Evolutionary conservation across 2,888 invertebrate species (phyloP), one percentile per base, ranked within the genome.

Genomic region (Hirudinaria manillensis): DNA sequence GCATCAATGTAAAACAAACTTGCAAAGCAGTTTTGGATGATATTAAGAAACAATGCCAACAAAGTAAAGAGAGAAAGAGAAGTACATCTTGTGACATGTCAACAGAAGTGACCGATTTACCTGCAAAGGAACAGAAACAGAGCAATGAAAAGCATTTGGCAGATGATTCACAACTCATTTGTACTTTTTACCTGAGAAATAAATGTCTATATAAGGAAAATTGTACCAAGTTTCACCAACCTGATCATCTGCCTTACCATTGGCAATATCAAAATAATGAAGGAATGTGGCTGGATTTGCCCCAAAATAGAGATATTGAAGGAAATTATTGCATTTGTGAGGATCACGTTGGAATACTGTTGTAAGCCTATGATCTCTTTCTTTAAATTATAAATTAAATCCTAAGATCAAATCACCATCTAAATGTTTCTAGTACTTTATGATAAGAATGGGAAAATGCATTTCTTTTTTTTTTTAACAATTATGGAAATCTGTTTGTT

Each of bases 181-280:
- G 75, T 45, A 71, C 61, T 71, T 75, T 71, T 38, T 65, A 56
- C 61, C 71, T 75, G 27, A 51, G 75, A 38, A 61, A n/a, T 21
- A 56, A 45, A 55, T 75, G 75, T 56, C 56, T 32, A 19, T 75
- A 56, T 13, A 65, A 51, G 7, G 29, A 51, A 38, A 70, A 29
- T 38, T 75, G 75, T 75, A 29, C 56, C 3, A 70, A 65, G 32
- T 45, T 34, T 24, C 75, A 75, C 38, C 74, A 61, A 19, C 13
- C n/a, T 13, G 55, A 45, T 36, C 7, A 24, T 24, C 51, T 75
- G 34, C 72, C 75, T n/a, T 75, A 72, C 45, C 75, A 70, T 29
- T 75, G 71, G 75, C 75, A 75, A 65, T 71, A 45, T 24, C 36
- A 71, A 66, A 56, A 29, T 34, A 56, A 34, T 71, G 67, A 32